Percentiles rank a stretch among this genome's conserved stretches.
phyloP scores from a whole-genome alignment of 53 echinoderm and acorn worm species.

The Patiria pectinifera region DNA sequence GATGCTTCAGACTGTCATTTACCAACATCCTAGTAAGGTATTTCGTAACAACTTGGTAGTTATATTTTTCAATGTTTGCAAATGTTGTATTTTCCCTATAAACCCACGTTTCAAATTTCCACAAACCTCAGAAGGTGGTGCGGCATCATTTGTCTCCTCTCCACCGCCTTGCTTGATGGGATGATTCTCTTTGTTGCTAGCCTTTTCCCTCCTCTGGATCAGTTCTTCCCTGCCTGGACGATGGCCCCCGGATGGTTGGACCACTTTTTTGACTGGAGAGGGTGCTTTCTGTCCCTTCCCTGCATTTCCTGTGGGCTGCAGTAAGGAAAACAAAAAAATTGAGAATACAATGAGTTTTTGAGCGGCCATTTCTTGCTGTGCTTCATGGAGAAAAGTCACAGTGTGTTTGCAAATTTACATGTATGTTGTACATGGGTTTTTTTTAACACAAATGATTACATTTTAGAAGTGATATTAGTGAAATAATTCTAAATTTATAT shows the following conservation, averaged over 20 bases:
- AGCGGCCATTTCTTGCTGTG: no score
- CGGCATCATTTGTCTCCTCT: slow-evolving; percentile 20
- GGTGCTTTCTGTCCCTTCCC: slow-evolving; percentile 35
- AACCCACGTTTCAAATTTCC: background rate
- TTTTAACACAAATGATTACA: no score
- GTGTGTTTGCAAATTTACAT: background rate
- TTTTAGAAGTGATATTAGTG: no score
- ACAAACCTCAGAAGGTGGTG: slow-evolving; percentile 45
- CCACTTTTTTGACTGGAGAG: slow-evolving; percentile 38
- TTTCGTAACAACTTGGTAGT: no score
- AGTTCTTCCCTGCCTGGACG: slow-evolving; percentile 1
- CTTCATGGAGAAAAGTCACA: no score
- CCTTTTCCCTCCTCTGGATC: slow-evolving; percentile 37
- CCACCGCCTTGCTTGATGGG: background rate
- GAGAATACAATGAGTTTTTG: background rate
- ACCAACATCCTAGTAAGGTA: no score
- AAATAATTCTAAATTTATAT: no score
- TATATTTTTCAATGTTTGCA: no score
- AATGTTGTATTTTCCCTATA: no score
- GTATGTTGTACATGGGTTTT: no score
- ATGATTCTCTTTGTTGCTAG: slow-evolving; percentile 51
- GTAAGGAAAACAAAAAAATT: background rate
- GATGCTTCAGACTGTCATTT: no score
- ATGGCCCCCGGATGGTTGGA: slow-evolving; percentile 20
- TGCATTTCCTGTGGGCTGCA: slow-evolving; percentile 30